These are phyloP conservation scores for Myrmophylax atrothorax DNA, from an alignment of 2,113 vertebrate species.

Conservation along the genomic window DNA sequence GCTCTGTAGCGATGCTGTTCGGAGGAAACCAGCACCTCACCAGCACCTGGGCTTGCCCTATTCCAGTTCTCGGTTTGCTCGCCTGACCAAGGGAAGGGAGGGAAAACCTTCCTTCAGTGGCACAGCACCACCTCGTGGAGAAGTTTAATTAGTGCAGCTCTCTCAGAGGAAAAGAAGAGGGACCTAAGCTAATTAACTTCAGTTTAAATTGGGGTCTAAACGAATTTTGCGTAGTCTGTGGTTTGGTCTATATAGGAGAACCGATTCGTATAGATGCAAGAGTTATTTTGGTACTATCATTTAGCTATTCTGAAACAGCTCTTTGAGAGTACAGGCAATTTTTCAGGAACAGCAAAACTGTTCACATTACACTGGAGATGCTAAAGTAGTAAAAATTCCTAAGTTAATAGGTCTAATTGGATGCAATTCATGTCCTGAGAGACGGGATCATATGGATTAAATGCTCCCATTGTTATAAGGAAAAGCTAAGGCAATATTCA, in stretches of 20 bases:
- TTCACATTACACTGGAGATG: neutral
- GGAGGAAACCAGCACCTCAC: neutral
- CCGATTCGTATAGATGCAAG: neutral
- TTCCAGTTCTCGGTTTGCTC: neutral
- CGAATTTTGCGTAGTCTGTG: neutral
- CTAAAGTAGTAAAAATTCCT: neutral
- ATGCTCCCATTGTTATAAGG: neutral
- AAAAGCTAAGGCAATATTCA: neutral
- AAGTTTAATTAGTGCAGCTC: neutral
- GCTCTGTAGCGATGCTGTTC: neutral
- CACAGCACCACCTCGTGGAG: constrained; percentile 53
- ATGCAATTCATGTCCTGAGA: neutral
- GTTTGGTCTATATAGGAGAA: neutral
- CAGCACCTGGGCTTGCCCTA: no score
- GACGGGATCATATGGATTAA: neutral
- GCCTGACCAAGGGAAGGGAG: rapidly evolving
- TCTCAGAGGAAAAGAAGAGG: rapidly evolving
- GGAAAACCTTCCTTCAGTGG: neutral
- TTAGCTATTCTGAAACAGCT: neutral
- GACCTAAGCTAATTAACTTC: neutral
- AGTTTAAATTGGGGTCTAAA: neutral
- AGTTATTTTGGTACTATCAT: neutral
- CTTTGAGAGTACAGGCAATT: neutral
- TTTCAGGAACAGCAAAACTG: neutral
- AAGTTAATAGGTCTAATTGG: neutral